Conservation (phyloP, 1,140 invertebrate genomes). For the Nasonia longicornis region DNA sequence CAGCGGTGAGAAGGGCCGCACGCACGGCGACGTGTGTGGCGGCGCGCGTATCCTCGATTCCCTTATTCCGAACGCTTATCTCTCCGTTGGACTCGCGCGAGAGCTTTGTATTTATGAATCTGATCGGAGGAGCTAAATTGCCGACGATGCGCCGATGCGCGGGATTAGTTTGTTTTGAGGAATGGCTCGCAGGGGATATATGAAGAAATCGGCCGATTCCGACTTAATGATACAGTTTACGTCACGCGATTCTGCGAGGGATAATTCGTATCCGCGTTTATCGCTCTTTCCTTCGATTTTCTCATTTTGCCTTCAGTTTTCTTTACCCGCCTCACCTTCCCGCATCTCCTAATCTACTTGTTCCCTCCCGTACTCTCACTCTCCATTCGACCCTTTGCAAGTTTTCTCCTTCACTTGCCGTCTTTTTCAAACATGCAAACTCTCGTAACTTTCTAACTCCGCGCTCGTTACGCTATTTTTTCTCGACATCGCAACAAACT, state of each 20-base stretch:
- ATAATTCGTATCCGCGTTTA: slow-evolving; percentile 15
- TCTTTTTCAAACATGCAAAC: slow-evolving; percentile 7
- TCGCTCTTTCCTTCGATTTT: slow-evolving; percentile 12
- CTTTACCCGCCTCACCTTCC: slow-evolving; percentile 5
- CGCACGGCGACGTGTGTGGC: neutral
- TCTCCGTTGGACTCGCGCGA: too few relatives aligned
- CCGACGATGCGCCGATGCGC: neutral
- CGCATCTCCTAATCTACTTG: slow-evolving; percentile 32
- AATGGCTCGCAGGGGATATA: neutral
- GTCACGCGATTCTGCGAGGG: neutral
- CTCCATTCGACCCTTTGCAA: neutral
- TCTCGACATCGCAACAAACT: neutral
- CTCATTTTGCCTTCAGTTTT: slow-evolving; percentile 22
- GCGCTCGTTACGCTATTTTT: neutral
- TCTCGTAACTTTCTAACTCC: neutral
- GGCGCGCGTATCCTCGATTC: neutral
- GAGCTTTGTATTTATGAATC: too few relatives aligned
- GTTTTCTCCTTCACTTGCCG: neutral
- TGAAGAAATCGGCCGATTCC: neutral
- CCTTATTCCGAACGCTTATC: too few relatives aligned
- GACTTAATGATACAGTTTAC: neutral
- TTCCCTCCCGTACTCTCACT: slow-evolving; percentile 24
- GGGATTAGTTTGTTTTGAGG: neutral
- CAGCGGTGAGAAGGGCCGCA: neutral
- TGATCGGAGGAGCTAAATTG: neutral